Evolutionary conservation across 2,888 invertebrate species (phyloP).

Genomic region (Masnerella sp.): DNA sequence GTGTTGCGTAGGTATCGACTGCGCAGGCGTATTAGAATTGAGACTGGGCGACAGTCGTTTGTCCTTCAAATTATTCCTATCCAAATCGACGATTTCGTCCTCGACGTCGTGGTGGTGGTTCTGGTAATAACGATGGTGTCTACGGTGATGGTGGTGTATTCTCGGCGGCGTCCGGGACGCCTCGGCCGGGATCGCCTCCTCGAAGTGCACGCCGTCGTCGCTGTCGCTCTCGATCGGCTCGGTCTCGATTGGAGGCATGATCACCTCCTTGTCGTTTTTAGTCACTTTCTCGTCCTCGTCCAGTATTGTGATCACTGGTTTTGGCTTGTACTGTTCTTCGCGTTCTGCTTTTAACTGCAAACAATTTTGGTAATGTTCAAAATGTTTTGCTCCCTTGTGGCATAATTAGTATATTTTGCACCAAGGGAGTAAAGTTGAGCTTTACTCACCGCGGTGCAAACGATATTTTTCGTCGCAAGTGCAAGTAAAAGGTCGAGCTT

Average conservation of each 20-base stretch:
- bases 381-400: too few species aligned
- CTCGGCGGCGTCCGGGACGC: conserved; percentile 73
- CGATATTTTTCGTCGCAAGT: too few species aligned
- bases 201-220: conserved; percentile 75
- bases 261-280: conserved; percentile 74
- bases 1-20: conserved; percentile 68
- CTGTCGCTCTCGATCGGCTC: conserved; percentile 87
- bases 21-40: conserved; percentile 66
- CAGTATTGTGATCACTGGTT: conserved; percentile 83
- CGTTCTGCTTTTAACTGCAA: conserved; percentile 84
- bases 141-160: conserved; percentile 74
- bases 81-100: conserved; percentile 68
- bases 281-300: conserved; percentile 75
- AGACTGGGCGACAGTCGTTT: conserved; percentile 69
- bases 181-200: conserved; percentile 72
- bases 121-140: conserved; percentile 75
- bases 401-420: too few species aligned
- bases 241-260: conserved; percentile 82
- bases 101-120: conserved; percentile 75
- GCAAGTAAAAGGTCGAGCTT: too few species aligned
- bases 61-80: conserved; percentile 69
- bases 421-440: too few species aligned
- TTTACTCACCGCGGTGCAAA: too few species aligned
- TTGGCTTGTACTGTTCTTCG: conserved; percentile 91
- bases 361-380: too few species aligned